phyloP scores from a whole-genome alignment of 2,113 vertebrate genomes.

The Oryzias celebensis region DNA sequence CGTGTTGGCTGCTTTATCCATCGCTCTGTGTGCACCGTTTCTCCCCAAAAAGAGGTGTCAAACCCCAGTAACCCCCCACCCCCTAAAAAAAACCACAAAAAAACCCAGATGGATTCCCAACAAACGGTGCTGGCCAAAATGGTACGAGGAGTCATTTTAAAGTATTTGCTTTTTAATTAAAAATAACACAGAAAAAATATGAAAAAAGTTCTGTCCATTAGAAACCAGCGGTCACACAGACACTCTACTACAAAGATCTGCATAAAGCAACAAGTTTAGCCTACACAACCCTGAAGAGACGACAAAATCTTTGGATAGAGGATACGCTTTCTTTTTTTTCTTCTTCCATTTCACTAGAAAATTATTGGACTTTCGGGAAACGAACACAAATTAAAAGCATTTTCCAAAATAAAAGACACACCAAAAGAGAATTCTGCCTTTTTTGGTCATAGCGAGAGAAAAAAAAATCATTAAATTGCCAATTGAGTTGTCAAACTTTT shows the following conservation, averaged over 20 bases:
- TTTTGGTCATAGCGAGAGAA: slow-evolving; percentile 89
- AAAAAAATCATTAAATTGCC: slow-evolving; percentile 23
- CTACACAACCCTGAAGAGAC: slow-evolving; percentile 95
- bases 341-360: slow-evolving; percentile 78
- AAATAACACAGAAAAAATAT: slow-evolving; percentile 90
- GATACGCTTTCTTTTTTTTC: slow-evolving; percentile 80
- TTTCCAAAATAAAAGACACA: slow-evolving; percentile 53
- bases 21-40: too few relatives aligned
- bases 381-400: slow-evolving; percentile 80
- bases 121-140: slow-evolving; percentile 8
- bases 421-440: slow-evolving; percentile 58
- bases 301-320: slow-evolving; percentile 97
- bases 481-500: slow-evolving; percentile 12
- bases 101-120: background rate
- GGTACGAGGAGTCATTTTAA: slow-evolving; percentile 27
- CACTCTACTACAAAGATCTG: slow-evolving; percentile 98
- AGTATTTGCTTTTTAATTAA: slow-evolving; percentile 89
- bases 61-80: background rate
- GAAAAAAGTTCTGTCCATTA: slow-evolving; percentile 92
- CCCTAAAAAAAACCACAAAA: background rate
- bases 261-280: slow-evolving; percentile 89
- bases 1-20: slow-evolving; percentile 1
- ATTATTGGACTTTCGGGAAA: slow-evolving; percentile 83
- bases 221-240: slow-evolving; percentile 90
- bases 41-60: background rate